phyloP scores from a whole-genome alignment of 2,113 vertebrate genomes.

The Chlorodrepanis virens region DNA sequence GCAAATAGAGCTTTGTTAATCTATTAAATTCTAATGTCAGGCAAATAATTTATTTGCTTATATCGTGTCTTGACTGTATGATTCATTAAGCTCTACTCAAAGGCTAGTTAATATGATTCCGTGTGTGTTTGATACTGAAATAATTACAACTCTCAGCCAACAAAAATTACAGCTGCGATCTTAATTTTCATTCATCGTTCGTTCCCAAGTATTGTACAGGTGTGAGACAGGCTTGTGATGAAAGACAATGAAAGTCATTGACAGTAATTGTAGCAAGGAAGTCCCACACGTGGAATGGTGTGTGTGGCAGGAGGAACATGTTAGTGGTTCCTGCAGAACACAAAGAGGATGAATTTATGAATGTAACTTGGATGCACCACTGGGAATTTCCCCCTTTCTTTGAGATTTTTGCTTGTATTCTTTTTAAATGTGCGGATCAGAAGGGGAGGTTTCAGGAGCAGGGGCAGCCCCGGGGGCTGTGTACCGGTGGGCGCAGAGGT shows the following conservation, averaged over 20 bases:
- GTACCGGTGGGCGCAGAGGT: rapidly evolving
- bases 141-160: neutral
- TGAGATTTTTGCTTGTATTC: neutral
- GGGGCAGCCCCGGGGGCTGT: neutral
- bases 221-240: neutral
- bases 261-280: neutral
- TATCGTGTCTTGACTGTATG: neutral
- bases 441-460: neutral
- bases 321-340: neutral
- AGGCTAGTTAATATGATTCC: neutral
- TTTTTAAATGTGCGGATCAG: neutral
- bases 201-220: neutral
- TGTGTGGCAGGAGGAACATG: rapidly evolving
- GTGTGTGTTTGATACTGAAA: neutral
- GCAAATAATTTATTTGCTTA: neutral
- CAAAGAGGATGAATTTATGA: no score
- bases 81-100: neutral
- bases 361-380: neutral
- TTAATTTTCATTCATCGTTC: neutral
- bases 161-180: neutral
- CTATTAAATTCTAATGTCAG: neutral
- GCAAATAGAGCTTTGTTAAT: neutral
- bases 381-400: neutral
- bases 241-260: neutral
- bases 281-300: neutral